Evolutionary conservation across 2,113 vertebrate genomes (phyloP).

Genomic region (Prionailurus viverrinus): DNA sequence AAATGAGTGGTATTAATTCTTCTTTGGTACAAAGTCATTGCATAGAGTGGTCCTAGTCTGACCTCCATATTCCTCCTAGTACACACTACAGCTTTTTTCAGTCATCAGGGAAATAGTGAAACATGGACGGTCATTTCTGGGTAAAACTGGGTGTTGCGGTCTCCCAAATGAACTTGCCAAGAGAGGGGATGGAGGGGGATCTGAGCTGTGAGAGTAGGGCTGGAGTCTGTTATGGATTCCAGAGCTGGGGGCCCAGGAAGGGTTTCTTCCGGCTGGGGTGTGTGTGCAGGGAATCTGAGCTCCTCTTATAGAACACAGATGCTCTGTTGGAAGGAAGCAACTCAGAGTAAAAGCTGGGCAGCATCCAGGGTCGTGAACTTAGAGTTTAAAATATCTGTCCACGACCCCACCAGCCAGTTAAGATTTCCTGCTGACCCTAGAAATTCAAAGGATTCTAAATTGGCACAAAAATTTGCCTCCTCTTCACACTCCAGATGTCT

Average conservation of each 20-base stretch:
- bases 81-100: background rate
- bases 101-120: conserved; percentile 14
- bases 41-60: background rate
- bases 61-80: background rate
- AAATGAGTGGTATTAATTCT: conserved; percentile 15
- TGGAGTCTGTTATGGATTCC: conserved; percentile 68
- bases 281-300: background rate
- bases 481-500: conserved; percentile 60
- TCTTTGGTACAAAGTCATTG: background rate
- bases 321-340: conserved; percentile 69
- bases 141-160: background rate
- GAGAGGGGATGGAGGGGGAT: background rate
- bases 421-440: conserved; percentile 78
- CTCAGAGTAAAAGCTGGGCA: conserved; percentile 69
- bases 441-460: conserved; percentile 72
- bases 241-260: conserved; percentile 67
- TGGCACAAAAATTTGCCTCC: conserved; percentile 52
- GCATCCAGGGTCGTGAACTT: conserved; percentile 76
- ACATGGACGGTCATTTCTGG: background rate
- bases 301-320: conserved; percentile 80
- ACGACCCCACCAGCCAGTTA: conserved; percentile 62
- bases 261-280: conserved; percentile 34
- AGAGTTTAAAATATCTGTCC: conserved; percentile 81
- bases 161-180: conserved; percentile 50
- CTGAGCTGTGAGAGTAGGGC: conserved; percentile 23